phyloP scores from a whole-genome alignment of 23 tunicate genomes.

The Halocynthia roretzi region DNA sequence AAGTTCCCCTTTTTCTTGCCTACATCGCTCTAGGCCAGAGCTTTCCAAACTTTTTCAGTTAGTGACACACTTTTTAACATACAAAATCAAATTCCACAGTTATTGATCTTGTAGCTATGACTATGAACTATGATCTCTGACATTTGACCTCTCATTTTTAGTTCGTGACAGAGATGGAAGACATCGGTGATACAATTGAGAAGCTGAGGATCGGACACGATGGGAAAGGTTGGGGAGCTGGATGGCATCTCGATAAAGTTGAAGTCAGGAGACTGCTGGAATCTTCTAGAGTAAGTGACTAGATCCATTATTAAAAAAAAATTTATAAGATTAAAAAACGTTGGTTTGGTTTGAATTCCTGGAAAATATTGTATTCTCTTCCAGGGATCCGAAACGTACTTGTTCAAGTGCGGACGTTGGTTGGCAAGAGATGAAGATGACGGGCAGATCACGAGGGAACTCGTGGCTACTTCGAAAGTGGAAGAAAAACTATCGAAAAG shows the following conservation, averaged over 20 bases:
- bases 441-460: slow-evolving; percentile 92
- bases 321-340: too few species aligned
- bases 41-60: not conserved
- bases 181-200: slow-evolving; percentile 86
- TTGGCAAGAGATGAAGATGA: slow-evolving; percentile 99
- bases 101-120: too few species aligned
- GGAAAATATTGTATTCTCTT: not conserved
- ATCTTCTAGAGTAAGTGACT: slow-evolving; percentile 40
- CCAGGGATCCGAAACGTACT: slow-evolving; percentile 80
- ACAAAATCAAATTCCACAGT: too few species aligned
- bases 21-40: not conserved
- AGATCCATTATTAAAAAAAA: too few species aligned
- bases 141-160: slow-evolving; percentile 3
- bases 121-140: too few species aligned
- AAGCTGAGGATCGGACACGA: slow-evolving; percentile 93
- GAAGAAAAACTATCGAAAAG: slow-evolving; percentile 58
- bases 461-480: slow-evolving; percentile 73
- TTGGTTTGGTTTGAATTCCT: too few species aligned
- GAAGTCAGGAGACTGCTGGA: slow-evolving; percentile 77
- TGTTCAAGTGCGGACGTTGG: slow-evolving; percentile 91
- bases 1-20: too few species aligned
- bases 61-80: not conserved
- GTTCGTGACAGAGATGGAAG: slow-evolving; percentile 90
- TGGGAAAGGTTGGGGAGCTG: slow-evolving; percentile 93
- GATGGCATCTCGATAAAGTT: slow-evolving; percentile 97